Evolutionary conservation across 2,113 vertebrate genomes (phyloP).

Genomic region (Proteles cristata): DNA sequence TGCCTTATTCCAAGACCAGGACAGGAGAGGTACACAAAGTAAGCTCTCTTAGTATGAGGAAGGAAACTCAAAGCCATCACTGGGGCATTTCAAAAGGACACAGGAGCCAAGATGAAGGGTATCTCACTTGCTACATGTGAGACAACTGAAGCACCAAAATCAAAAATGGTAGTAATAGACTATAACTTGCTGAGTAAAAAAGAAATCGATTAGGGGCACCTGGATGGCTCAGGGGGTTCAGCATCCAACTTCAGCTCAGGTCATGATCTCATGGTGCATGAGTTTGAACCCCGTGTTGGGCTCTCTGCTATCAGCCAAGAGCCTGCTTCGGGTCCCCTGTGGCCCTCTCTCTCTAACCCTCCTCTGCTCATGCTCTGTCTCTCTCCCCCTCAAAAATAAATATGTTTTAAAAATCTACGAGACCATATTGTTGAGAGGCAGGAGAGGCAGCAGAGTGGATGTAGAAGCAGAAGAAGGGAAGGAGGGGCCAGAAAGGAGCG

Average conservation of each 20-base stretch:
- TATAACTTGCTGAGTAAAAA: neutral
- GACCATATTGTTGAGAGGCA: neutral
- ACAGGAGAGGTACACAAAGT: neutral
- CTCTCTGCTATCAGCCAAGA: too few species aligned
- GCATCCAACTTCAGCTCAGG: too few species aligned
- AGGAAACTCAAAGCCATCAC: neutral
- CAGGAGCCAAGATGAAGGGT: neutral
- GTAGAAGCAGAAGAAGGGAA: too few species aligned
- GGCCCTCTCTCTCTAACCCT: too few species aligned
- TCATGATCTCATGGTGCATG: too few species aligned
- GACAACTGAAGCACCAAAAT: neutral
- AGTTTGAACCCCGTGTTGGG: too few species aligned
- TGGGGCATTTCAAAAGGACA: neutral
- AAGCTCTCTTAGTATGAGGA: neutral
- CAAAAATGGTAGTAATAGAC: neutral
- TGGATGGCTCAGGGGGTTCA: too few species aligned
- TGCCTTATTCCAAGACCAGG: neutral
- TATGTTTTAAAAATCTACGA: neutral
- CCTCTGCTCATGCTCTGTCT: too few species aligned
- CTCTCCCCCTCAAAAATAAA: too few species aligned
- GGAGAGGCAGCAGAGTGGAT: neutral
- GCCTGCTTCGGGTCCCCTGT: too few species aligned
- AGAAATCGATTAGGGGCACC: too few species aligned
- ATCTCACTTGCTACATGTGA: neutral
- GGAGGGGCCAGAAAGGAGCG: rapidly evolving